These are phyloP conservation scores for Melanargia galathea DNA, from an alignment of 2,888 invertebrate genomes.

Conservation along the genomic window DNA sequence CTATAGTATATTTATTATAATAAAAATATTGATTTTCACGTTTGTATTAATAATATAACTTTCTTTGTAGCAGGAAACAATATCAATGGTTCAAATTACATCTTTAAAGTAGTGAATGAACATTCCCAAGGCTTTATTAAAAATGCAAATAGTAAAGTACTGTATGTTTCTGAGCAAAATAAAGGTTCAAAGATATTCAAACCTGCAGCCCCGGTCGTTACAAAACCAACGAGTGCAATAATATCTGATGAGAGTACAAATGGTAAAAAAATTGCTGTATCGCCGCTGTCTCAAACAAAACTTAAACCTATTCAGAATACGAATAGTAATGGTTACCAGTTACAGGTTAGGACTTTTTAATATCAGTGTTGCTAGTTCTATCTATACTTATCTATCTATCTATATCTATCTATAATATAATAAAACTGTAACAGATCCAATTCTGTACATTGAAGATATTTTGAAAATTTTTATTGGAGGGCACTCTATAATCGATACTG, in stretches of 20 bases:
- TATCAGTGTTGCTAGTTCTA: neutral
- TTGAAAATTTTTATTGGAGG: no score
- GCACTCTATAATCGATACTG: no score
- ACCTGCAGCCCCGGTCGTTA: constrained; percentile 44
- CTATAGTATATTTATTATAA: no score
- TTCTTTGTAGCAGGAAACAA: constrained; percentile 53
- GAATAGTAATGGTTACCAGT: constrained; percentile 48
- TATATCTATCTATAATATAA: no score
- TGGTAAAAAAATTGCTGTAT: constrained; percentile 58
- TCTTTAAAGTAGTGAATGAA: constrained; percentile 74
- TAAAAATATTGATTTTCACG: no score
- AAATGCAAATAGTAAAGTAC: constrained; percentile 54
- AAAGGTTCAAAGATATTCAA: constrained; percentile 61
- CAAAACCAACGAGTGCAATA: constrained; percentile 48
- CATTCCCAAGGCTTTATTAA: constrained; percentile 46
- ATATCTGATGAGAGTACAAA: constrained; percentile 60
- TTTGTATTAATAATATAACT: no score
- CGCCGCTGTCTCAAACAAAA: constrained; percentile 54
- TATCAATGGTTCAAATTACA: constrained; percentile 53
- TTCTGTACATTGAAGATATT: no score
- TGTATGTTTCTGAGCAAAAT: constrained; percentile 58
- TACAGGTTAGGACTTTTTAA: constrained; percentile 50
- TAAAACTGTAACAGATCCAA: no score
- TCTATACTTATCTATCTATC: neutral
- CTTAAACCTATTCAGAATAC: constrained; percentile 47